A percentile compares a stretch with the other conserved stretches of the same genome.
phyloP scores from a whole-genome alignment of 2,888 invertebrate genomes.

The Drosophila anomalata region DNA sequence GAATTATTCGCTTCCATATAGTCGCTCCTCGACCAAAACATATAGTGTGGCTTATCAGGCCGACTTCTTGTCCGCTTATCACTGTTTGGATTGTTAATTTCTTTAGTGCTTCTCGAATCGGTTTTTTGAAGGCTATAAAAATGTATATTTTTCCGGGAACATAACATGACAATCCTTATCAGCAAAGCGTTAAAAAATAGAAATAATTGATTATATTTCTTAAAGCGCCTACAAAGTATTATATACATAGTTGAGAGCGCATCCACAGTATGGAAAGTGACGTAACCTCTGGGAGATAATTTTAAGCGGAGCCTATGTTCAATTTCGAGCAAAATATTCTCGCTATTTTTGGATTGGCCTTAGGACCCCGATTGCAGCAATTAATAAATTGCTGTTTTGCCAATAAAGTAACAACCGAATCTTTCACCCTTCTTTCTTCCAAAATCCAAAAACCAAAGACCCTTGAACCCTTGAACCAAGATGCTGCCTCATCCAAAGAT shows the following conservation, averaged over 20 bases:
- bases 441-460: conserved; percentile 43
- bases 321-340: conserved; percentile 48
- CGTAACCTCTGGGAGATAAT: conserved; percentile 62
- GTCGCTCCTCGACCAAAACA: conserved; percentile 3
- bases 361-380: conserved; percentile 38
- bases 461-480: conserved; percentile 42
- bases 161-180: conserved; percentile 48
- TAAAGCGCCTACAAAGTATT: conserved; percentile 12
- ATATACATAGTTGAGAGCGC: conserved; percentile 9
- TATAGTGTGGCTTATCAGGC: conserved; percentile 55
- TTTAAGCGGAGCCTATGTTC: conserved; percentile 9
- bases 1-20: conserved; percentile 48
- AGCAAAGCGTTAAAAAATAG: conserved; percentile 36
- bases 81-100: conserved; percentile 57
- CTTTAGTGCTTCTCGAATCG: conserved; percentile 49
- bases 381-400: conserved; percentile 74
- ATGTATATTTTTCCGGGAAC: conserved; percentile 23
- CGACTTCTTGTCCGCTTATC: conserved; percentile 55
- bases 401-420: conserved; percentile 49
- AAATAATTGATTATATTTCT: conserved; percentile 3
- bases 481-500: conserved; percentile 50
- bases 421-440: conserved; percentile 12
- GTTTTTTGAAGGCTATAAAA: conserved; percentile 56
- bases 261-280: conserved; percentile 42
- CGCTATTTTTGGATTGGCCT: conserved; percentile 48